Evolutionary conservation across 2,113 vertebrate genomes (phyloP).

Genomic region (Phalacrocorax carbo): DNA sequence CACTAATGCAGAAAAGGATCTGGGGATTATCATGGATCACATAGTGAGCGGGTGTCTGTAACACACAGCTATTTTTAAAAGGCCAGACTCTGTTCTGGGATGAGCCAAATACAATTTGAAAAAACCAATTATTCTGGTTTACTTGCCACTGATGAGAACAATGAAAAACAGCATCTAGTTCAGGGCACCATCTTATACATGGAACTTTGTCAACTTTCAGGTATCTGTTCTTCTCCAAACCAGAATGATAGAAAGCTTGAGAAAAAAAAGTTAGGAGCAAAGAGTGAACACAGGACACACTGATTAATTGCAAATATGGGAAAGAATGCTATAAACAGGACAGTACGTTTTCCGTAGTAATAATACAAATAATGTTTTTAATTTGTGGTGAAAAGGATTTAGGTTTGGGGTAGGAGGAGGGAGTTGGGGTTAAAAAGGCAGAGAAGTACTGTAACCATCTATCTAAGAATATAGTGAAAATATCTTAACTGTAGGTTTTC

Average conservation of each 20-base stretch:
- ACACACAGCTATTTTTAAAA: background rate
- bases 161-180: background rate
- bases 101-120: background rate
- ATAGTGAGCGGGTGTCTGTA: fast-evolving
- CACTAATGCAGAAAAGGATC: background rate
- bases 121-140: background rate
- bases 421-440: background rate
- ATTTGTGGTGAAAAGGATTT: background rate
- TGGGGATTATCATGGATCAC: background rate
- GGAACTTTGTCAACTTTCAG: background rate
- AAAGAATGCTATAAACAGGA: background rate
- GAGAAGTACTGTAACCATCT: background rate
- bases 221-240: background rate
- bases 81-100: background rate
- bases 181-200: background rate
- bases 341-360: background rate
- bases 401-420: no score
- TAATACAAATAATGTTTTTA: background rate
- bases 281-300: background rate
- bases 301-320: background rate
- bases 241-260: background rate
- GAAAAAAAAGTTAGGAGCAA: background rate
- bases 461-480: background rate
- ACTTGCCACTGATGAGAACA: background rate
- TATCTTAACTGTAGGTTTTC: background rate